These are phyloP conservation scores for Drosophila watanabei DNA, from an alignment of 1,140 invertebrate species.

Conservation along the genomic window DNA sequence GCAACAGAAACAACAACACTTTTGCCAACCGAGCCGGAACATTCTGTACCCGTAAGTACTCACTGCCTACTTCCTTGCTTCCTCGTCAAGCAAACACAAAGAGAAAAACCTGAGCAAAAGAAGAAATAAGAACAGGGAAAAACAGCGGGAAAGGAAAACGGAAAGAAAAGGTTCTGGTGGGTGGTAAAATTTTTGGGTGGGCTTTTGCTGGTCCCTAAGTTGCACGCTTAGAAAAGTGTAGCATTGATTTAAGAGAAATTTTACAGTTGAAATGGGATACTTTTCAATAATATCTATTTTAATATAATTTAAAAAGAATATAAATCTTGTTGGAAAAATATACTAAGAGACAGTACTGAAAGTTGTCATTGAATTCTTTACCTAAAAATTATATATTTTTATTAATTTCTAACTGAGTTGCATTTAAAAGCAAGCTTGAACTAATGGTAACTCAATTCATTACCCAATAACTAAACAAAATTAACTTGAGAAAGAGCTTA, in stretches of 20 bases:
- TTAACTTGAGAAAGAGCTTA: too few relatives aligned
- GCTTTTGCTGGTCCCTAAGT: conserved; percentile 6
- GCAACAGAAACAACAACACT: conserved; percentile 69
- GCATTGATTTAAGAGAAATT: too few relatives aligned
- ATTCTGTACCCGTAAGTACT: conserved; percentile 85
- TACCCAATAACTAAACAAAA: too few relatives aligned
- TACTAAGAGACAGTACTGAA: too few relatives aligned
- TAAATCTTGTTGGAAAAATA: too few relatives aligned
- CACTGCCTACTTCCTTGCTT: conserved; percentile 17
- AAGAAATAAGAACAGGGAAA: conserved; percentile 4
- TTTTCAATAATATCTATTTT: too few relatives aligned
- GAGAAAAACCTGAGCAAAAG: not conserved
- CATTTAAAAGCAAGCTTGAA: too few relatives aligned
- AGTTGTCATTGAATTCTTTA: too few relatives aligned
- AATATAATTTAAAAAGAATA: too few relatives aligned
- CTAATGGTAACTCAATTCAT: too few relatives aligned
- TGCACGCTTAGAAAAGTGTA: conserved; percentile 1
- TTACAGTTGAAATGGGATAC: not conserved
- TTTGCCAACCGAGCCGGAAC: conserved; percentile 85
- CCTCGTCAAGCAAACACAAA: not conserved
- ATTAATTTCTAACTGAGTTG: too few relatives aligned
- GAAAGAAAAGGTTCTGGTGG: conserved; percentile 37
- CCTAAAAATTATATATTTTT: too few relatives aligned
- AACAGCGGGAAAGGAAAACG: conserved; percentile 17
- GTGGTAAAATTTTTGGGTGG: conserved; percentile 13